Base-by-base conservation (phyloP, 2,113 vertebrate species). In the Nycticebus coucang region DNA sequence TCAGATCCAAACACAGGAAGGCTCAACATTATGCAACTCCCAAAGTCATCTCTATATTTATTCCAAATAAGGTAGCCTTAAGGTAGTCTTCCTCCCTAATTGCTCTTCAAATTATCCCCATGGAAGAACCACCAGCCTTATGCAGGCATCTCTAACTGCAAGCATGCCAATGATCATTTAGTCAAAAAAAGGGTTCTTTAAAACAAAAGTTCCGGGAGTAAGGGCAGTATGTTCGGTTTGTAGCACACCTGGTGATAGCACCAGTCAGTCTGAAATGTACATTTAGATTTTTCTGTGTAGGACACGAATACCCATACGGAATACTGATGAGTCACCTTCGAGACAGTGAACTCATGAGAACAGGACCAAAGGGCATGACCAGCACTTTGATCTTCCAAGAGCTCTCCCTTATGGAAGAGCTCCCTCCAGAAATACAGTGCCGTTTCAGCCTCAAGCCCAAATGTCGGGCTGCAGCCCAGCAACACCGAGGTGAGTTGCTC, bases 371-470 rank as follows among this genome's bases (percentile, higher is more conserved):
- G 8, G 45, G 45, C 45, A 45, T 7, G 45, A 45, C n/a, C 8
- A 45, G 45, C 45, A 45, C 45, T n/a, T n/a, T n/a, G n/a, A n/a
- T n/a, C n/a, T n/a, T n/a, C 62, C 99, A 99, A 35, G 99, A 98
- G 84, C 97, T 98, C 81, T 99, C 41, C 71, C 71, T 24, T 41
- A 72, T 24, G 71, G 71, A 99, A 35, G 99, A 98, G 84, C 98
- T 99, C 94, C 99, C 99, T 60, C 98, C 98, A 33, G 99, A 99
- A 96, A 99, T 98, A 92, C 99, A 99, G 97, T 99, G 99, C 97
- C 99, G 99, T 98, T 99, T 99, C 85, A 99, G 99, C 97, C 98
- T 99, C 98, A 99, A 99, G 98, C 99, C 99, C 95, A 99, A 98
- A 97, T 98, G 98, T 93, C 97, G 98, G 93, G 94, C 98, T 0